Evolutionary conservation across 2,113 vertebrate species (phyloP).

Genomic region (Condylura cristata): DNA sequence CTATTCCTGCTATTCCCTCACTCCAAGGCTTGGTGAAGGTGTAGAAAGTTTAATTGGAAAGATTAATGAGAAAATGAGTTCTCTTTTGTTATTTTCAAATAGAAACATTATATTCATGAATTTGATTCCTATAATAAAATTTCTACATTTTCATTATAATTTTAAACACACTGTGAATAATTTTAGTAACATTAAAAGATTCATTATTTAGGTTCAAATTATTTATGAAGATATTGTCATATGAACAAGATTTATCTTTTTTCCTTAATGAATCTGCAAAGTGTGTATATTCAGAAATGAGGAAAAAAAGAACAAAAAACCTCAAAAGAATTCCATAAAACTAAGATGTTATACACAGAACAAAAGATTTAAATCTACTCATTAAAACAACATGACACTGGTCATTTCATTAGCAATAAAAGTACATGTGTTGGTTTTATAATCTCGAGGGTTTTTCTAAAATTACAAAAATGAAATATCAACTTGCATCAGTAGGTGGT

Average conservation of each 20-base stretch:
- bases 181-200: slow-evolving; percentile 35
- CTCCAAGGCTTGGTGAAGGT: background rate
- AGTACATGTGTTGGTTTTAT: background rate
- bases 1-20: background rate
- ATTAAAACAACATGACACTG: background rate
- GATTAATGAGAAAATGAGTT: slow-evolving; percentile 49
- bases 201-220: slow-evolving; percentile 39
- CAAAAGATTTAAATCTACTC: background rate
- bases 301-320: background rate
- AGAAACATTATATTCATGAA: slow-evolving; percentile 29
- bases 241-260: slow-evolving; percentile 24
- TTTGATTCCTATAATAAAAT: slow-evolving; percentile 58
- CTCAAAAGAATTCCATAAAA: slow-evolving; percentile 13
- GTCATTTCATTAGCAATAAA: slow-evolving; percentile 6
- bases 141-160: slow-evolving; percentile 30
- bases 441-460: background rate
- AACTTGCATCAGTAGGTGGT: background rate
- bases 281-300: slow-evolving; percentile 12
- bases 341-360: background rate
- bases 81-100: slow-evolving; percentile 43
- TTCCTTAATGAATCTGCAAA: slow-evolving; percentile 34
- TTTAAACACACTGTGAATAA: slow-evolving; percentile 34
- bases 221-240: background rate
- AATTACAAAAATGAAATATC: background rate
- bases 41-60: background rate